Conservation (phyloP, 2,888 invertebrate species). For the Acronicta leporina region DNA sequence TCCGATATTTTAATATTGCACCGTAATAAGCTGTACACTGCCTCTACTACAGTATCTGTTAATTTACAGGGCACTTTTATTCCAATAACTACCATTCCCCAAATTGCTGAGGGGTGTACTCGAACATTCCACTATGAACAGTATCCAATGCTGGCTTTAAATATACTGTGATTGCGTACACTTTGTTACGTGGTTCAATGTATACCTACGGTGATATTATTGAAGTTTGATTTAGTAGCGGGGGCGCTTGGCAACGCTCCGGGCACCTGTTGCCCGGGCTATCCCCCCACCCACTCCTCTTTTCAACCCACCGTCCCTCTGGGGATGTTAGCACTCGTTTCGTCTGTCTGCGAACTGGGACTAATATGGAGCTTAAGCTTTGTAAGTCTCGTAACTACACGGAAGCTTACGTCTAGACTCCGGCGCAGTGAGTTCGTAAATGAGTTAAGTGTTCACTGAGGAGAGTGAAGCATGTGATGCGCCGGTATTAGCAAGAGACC, state of each 20-base stretch:
- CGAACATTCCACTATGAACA: not conserved
- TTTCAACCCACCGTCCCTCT: conserved; percentile 20
- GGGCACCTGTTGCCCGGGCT: conserved; percentile 72
- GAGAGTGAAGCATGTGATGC: conserved; percentile 12
- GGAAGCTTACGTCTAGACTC: conserved; percentile 56
- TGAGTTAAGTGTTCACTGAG: conserved; percentile 42
- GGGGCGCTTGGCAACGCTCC: conserved; percentile 60
- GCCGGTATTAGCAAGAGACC: conserved; percentile 23
- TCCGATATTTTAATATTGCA: conserved; percentile 29
- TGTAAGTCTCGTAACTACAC: conserved; percentile 60
- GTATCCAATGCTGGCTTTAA: conserved; percentile 37
- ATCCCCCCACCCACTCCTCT: conserved; percentile 30
- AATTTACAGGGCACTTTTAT: conserved; percentile 57
- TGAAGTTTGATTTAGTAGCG: conserved; percentile 57
- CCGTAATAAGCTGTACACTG: conserved; percentile 26
- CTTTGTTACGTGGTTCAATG: conserved; percentile 36
- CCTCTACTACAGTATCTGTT: conserved; percentile 49
- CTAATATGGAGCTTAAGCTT: conserved; percentile 68
- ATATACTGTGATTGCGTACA: conserved; percentile 17
- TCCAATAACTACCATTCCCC: conserved; percentile 38
- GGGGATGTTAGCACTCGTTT: conserved; percentile 50
- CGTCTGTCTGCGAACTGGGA: conserved; percentile 57
- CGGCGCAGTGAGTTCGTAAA: conserved; percentile 44
- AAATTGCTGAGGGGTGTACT: conserved; percentile 13
- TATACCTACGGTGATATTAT: conserved; percentile 36